These are phyloP conservation scores for Catocala fraxini DNA, from an alignment of 2,888 invertebrate genomes.

Conservation along the genomic window DNA sequence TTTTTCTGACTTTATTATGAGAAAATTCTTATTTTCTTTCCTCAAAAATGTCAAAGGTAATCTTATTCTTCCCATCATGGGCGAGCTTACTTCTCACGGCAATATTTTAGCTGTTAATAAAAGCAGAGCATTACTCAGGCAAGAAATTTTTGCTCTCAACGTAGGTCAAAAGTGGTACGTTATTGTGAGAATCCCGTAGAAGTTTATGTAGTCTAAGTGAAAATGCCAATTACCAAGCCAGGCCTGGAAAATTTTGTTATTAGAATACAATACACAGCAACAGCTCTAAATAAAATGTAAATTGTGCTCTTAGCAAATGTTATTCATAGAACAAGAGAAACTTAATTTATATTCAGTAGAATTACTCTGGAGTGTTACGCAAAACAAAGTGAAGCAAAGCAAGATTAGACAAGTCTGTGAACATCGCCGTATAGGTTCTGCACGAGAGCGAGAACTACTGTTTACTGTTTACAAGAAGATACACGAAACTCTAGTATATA, in stretches of 20 bases:
- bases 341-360: slow-evolving; percentile 79
- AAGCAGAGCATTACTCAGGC: slow-evolving; percentile 69
- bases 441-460: slow-evolving; percentile 43
- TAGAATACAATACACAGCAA: slow-evolving; percentile 61
- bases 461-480: too few relatives aligned
- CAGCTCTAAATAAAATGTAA: slow-evolving; percentile 70
- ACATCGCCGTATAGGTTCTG: slow-evolving; percentile 48
- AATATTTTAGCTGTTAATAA: slow-evolving; percentile 76
- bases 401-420: slow-evolving; percentile 66
- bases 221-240: slow-evolving; percentile 17
- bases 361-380: slow-evolving; percentile 69
- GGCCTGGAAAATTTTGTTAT: slow-evolving; percentile 50
- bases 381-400: slow-evolving; percentile 65
- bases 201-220: slow-evolving; percentile 15
- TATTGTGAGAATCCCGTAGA: slow-evolving; percentile 6
- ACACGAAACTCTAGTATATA: too few relatives aligned
- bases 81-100: slow-evolving; percentile 59
- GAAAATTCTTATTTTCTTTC: slow-evolving; percentile 60
- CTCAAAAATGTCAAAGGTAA: slow-evolving; percentile 66
- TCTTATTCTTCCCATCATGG: slow-evolving; percentile 65
- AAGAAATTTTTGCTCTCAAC: slow-evolving; percentile 64
- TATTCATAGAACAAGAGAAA: slow-evolving; percentile 78
- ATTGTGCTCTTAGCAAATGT: slow-evolving; percentile 75
- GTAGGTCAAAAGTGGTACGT: slow-evolving; percentile 28
- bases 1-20: slow-evolving; percentile 53